Percentiles rank a stretch among this genome's conserved stretches.
Evolutionary conservation across 2,888 invertebrate species (phyloP).

Genomic region (Tipula confusa): DNA sequence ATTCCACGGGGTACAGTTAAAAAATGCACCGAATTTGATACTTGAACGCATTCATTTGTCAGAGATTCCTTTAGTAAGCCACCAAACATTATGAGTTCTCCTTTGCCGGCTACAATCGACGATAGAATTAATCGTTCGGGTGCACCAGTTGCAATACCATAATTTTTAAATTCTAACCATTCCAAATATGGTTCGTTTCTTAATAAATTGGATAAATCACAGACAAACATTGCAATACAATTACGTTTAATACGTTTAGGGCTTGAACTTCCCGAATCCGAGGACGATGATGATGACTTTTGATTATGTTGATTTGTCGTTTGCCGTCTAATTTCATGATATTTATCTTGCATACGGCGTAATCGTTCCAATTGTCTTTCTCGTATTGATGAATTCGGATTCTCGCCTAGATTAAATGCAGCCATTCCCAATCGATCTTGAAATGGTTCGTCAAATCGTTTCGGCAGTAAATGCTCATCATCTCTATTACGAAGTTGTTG

Average conservation of each 20-base stretch:
- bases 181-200: slow-evolving; percentile 53
- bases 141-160: slow-evolving; percentile 61
- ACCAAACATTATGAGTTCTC: slow-evolving; percentile 94
- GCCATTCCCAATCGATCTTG: slow-evolving; percentile 56
- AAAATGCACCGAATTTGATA: slow-evolving; percentile 73
- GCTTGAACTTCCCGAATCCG: slow-evolving; percentile 44
- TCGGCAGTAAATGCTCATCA: slow-evolving; percentile 47
- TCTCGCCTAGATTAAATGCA: slow-evolving; percentile 52
- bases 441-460: slow-evolving; percentile 47
- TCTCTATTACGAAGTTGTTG: slow-evolving; percentile 46
- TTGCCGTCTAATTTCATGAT: slow-evolving; percentile 47
- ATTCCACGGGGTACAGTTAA: slow-evolving; percentile 67
- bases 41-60: slow-evolving; percentile 58
- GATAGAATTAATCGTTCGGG: slow-evolving; percentile 90
- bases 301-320: slow-evolving; percentile 35
- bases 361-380: slow-evolving; percentile 61
- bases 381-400: slow-evolving; percentile 51
- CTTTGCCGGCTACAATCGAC: slow-evolving; percentile 81
- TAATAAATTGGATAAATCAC: slow-evolving; percentile 74
- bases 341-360: slow-evolving; percentile 60
- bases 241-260: slow-evolving; percentile 62
- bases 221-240: slow-evolving; percentile 75
- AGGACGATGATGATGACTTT: background rate
- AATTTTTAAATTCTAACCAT: slow-evolving; percentile 53
- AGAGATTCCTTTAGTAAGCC: slow-evolving; percentile 80